These are phyloP conservation scores for Phyllotreta striolata DNA, from an alignment of 2,888 invertebrate genomes.

Conservation along the genomic window DNA sequence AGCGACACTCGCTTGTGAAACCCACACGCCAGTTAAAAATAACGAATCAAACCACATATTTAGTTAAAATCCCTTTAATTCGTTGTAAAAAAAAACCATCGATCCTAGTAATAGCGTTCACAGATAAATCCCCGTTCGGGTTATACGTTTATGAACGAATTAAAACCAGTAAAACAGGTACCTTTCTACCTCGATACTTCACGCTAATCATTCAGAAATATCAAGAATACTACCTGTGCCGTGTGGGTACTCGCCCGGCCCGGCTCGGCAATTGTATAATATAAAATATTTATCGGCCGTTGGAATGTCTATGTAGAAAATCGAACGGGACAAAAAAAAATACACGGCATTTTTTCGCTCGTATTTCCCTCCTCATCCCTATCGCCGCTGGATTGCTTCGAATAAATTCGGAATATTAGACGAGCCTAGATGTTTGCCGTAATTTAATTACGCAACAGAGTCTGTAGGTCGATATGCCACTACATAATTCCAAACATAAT, in stretches of 20 bases:
- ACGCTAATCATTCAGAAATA: conserved; percentile 22
- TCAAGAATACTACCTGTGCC: conserved; percentile 20
- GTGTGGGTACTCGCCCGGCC: conserved; percentile 7
- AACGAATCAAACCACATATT: conserved; percentile 1
- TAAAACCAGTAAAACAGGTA: conserved; percentile 23
- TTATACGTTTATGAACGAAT: conserved; percentile 17
- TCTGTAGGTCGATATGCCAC: too few species aligned
- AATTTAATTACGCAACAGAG: too few species aligned
- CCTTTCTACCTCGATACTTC: conserved; percentile 21
- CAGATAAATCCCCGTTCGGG: conserved; percentile 12
- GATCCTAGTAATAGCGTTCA: conserved; percentile 11
- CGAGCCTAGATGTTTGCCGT: too few species aligned
- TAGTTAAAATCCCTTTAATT: not conserved
- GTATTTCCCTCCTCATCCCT: too few species aligned
- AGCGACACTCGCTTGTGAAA: too few species aligned
- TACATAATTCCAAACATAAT: too few species aligned
- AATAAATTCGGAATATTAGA: too few species aligned
- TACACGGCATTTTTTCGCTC: too few species aligned
- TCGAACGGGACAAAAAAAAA: not conserved
- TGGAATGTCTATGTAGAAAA: conserved; percentile 5
- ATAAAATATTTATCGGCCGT: conserved; percentile 7
- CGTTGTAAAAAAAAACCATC: conserved; percentile 1
- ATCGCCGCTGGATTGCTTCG: too few species aligned
- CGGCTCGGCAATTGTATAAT: not conserved
- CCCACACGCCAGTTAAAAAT: too few species aligned